Evolutionary conservation across 92 coral and sea anemone genomes (phyloP).

Genomic region (Umimayanthus kanabou): DNA sequence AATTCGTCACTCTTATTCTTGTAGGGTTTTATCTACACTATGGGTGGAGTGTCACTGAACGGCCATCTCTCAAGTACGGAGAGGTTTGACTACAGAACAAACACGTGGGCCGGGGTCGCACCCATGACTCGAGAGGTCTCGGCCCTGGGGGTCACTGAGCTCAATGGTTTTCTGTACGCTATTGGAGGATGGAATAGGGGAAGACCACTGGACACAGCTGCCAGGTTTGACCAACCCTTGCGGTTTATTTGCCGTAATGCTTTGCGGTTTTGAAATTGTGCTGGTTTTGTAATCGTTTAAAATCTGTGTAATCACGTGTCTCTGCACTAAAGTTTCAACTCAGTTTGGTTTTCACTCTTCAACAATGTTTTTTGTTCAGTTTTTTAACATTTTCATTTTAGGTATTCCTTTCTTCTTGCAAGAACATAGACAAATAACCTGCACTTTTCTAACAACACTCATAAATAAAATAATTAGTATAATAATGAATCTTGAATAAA

Average conservation of each 20-base stretch:
- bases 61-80: conserved; percentile 95
- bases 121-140: conserved; percentile 91
- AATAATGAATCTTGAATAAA: no score
- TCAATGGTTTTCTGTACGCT: conserved; percentile 82
- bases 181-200: conserved; percentile 98
- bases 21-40: conserved; percentile 80
- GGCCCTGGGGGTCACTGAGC: conserved; percentile 94
- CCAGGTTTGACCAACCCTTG: conserved; percentile 51
- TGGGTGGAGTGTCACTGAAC: conserved; percentile 93
- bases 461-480: no score
- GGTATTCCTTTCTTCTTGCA: no score
- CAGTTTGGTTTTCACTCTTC: no score
- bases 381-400: no score
- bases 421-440: no score
- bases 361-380: no score
- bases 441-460: no score
- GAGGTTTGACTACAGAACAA: conserved; percentile 80
- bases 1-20: background rate
- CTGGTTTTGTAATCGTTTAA: no score
- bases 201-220: conserved; percentile 71
- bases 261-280: background rate
- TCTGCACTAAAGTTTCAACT: no score
- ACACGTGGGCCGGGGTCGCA: conserved; percentile 92
- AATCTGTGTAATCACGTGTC: no score
- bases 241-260: background rate